phyloP scores from a whole-genome alignment of 2,113 vertebrate genomes.

The Parotia lawesii region DNA sequence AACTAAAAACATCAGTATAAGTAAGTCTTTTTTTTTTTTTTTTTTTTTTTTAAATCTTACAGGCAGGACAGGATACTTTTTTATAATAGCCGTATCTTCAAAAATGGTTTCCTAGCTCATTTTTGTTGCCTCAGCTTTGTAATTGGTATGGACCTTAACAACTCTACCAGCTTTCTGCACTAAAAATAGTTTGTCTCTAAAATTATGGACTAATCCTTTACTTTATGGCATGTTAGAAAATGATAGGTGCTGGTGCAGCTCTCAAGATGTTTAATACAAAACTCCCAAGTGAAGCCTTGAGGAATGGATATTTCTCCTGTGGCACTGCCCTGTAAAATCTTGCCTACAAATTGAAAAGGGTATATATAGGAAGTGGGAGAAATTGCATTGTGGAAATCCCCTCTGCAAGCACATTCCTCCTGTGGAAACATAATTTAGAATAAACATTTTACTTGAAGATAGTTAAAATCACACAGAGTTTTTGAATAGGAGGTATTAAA shows the following conservation, averaged over 20 bases:
- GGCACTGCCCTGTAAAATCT: not conserved
- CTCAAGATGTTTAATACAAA: not conserved
- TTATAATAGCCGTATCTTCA: not conserved
- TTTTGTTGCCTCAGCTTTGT: not conserved
- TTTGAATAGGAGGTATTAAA: not conserved
- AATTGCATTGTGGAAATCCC: not conserved
- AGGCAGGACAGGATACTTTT: not conserved
- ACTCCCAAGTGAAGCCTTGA: not conserved
- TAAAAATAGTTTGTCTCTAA: not conserved
- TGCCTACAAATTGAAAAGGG: not conserved
- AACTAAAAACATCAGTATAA: not conserved
- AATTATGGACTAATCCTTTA: not conserved
- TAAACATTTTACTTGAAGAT: not conserved
- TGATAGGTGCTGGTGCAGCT: not conserved
- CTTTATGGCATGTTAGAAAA: constrained; percentile 7
- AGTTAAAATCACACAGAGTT: not conserved
- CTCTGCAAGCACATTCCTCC: not conserved
- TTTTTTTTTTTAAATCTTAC: not conserved
- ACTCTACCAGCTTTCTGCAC: constrained; percentile 1
- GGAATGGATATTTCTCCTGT: not conserved
- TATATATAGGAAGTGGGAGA: not conserved
- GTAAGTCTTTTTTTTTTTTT: not conserved
- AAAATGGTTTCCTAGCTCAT: not conserved
- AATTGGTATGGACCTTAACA: constrained; percentile 15
- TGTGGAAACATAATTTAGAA: not conserved